phyloP scores from a whole-genome alignment of 2,888 invertebrate genomes.

The Hecatera dysodea region DNA sequence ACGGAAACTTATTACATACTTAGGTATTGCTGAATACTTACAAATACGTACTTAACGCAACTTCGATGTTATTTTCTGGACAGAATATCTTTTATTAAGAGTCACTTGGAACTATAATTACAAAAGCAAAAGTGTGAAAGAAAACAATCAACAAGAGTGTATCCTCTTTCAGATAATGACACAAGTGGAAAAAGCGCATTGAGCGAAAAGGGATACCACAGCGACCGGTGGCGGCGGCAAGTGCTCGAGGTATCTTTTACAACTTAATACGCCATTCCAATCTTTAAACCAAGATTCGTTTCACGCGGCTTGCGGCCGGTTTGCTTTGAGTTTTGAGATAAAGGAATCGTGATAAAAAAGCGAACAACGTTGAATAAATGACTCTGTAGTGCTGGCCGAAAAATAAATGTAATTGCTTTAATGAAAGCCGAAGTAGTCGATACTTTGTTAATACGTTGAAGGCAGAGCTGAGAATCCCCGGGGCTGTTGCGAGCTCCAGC shows the following conservation, averaged over 20 bases:
- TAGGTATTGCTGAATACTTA: background rate
- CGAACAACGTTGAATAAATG: constrained; percentile 41
- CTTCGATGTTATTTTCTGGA: background rate
- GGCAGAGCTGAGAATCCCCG: constrained; percentile 55
- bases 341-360: constrained; percentile 32
- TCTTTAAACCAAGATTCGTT: constrained; percentile 47
- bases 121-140: constrained; percentile 19
- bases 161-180: constrained; percentile 28
- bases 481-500: constrained; percentile 57
- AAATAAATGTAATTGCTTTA: constrained; percentile 62
- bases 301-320: constrained; percentile 33
- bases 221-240: constrained; percentile 20
- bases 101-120: background rate
- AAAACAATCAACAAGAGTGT: constrained; percentile 21
- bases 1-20: too few relatives aligned
- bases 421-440: constrained; percentile 60
- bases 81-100: background rate
- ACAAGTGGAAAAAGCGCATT: constrained; percentile 41
- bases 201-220: constrained; percentile 38
- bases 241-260: constrained; percentile 45
- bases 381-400: constrained; percentile 25
- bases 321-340: constrained; percentile 36
- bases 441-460: constrained; percentile 59
- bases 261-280: constrained; percentile 53
- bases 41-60: background rate